Percentiles rank a stretch among this genome's conserved stretches.
phyloP scores from a whole-genome alignment of 1,140 invertebrate species.

The Aricia agestis region DNA sequence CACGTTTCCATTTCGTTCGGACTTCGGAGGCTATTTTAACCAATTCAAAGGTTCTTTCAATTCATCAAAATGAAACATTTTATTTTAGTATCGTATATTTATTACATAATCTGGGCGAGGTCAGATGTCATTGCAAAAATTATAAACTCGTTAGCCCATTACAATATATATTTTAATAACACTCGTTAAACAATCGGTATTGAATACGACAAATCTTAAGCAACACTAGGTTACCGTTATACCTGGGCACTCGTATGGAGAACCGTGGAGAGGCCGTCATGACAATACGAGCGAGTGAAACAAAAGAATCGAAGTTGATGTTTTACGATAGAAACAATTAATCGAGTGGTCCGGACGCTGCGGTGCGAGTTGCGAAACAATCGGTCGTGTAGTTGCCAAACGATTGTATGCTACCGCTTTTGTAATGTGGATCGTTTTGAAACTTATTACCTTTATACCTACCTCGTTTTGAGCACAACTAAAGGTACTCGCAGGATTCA shows the following conservation, averaged over 20 bases:
- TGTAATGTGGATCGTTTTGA: constrained; percentile 75
- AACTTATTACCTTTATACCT: constrained; percentile 65
- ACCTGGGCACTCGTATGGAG: constrained; percentile 37
- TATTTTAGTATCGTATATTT: constrained; percentile 30
- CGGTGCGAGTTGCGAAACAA: constrained; percentile 67
- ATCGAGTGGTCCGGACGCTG: constrained; percentile 72
- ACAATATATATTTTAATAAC: constrained; percentile 45
- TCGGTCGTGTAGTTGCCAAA: constrained; percentile 63
- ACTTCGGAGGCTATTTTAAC: not conserved
- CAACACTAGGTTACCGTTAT: constrained; percentile 38
- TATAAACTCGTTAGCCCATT: constrained; percentile 46
- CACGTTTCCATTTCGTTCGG: not conserved
- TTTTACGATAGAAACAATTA: constrained; percentile 69
- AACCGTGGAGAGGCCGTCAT: constrained; percentile 19
- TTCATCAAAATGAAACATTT: not conserved
- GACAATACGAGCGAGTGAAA: constrained; percentile 52
- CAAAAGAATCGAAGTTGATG: constrained; percentile 61
- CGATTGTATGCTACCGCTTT: constrained; percentile 71
- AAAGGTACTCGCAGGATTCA: constrained; percentile 49
- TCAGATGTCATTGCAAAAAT: constrained; percentile 46
- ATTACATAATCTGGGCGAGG: constrained; percentile 54
- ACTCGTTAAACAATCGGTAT: constrained; percentile 38
- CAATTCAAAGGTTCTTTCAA: not conserved
- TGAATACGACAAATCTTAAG: constrained; percentile 37
- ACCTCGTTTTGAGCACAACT: constrained; percentile 67